Percentiles rank a stretch among this genome's conserved stretches.
These are phyloP conservation scores for Sardina pilchardus DNA, from an alignment of 2,113 vertebrate species.

Conservation along the genomic window DNA sequence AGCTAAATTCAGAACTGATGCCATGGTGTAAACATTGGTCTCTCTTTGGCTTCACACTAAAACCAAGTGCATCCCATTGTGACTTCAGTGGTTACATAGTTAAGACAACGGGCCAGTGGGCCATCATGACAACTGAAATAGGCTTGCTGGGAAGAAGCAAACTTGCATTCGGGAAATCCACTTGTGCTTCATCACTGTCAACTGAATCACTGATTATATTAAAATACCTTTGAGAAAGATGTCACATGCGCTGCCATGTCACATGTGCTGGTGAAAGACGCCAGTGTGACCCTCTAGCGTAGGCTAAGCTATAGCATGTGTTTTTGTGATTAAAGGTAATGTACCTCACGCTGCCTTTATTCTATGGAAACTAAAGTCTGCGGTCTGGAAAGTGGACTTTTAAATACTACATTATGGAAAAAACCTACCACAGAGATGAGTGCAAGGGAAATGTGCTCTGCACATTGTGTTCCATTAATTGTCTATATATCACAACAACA, in stretches of 20 bases:
- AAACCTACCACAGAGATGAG: neutral
- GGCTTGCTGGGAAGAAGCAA: neutral
- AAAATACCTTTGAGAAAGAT: neutral
- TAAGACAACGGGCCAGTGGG: neutral
- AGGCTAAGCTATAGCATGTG: neutral
- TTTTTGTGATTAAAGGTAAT: slow-evolving; percentile 5
- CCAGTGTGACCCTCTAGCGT: neutral
- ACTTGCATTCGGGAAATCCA: neutral
- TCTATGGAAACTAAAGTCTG: neutral
- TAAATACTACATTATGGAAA: neutral
- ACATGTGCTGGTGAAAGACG: neutral
- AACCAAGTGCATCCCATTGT: neutral
- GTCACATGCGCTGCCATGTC: neutral
- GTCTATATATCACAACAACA: neutral
- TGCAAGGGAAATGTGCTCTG: neutral
- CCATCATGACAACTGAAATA: neutral
- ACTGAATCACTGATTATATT: neutral
- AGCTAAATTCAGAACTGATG: slow-evolving; percentile 21
- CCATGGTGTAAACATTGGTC: slow-evolving; percentile 28
- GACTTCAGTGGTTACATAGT: neutral
- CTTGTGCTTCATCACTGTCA: neutral
- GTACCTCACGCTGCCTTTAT: neutral
- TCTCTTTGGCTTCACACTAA: slow-evolving; percentile 22
- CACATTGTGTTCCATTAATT: neutral
- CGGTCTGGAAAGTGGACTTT: neutral